A percentile compares a stretch with the other conserved stretches of the same genome.
phyloP scores from a whole-genome alignment of 2,797 vertebrate genomes.

The Oryzias sinensis region DNA sequence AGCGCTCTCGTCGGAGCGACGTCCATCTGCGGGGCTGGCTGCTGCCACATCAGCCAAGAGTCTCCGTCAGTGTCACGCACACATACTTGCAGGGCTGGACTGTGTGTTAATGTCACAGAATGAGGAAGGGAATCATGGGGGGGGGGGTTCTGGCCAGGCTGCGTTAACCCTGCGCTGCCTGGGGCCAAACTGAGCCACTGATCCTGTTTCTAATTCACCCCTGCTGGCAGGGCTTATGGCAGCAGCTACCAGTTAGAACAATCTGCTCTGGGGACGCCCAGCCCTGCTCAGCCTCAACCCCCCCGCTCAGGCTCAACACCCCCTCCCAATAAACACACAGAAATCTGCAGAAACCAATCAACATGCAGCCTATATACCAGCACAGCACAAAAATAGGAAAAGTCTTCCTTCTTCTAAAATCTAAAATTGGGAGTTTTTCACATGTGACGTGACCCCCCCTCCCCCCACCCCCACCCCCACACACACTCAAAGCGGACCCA shows the following conservation, averaged over 20 bases:
- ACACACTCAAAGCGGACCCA: too few species aligned
- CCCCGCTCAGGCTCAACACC: slow-evolving; percentile 17
- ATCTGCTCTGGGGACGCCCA: slow-evolving; percentile 71
- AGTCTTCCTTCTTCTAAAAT: too few species aligned
- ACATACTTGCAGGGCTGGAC: slow-evolving; percentile 39
- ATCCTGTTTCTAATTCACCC: slow-evolving; percentile 79
- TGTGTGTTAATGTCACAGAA: slow-evolving; percentile 24
- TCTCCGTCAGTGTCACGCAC: slow-evolving; percentile 72
- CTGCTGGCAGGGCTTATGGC: slow-evolving; percentile 71
- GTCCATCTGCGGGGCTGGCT: slow-evolving; percentile 75
- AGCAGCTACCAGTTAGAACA: slow-evolving; percentile 72
- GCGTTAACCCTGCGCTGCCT: slow-evolving; percentile 73
- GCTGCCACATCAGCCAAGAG: slow-evolving; percentile 74
- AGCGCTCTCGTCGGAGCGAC: slow-evolving; percentile 53
- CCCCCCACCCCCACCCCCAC: too few species aligned
- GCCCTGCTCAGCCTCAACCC: slow-evolving; percentile 28
- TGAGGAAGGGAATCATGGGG: slow-evolving; percentile 24
- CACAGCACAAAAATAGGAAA: too few species aligned
- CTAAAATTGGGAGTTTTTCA: too few species aligned
- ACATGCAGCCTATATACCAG: too few species aligned
- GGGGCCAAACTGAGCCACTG: slow-evolving; percentile 66
- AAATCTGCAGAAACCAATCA: too few species aligned
- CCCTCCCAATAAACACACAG: slow-evolving; percentile 39
- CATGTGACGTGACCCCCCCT: too few species aligned
- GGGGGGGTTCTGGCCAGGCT: slow-evolving; percentile 59